Base-by-base conservation (phyloP, 1,140 invertebrate species). In the Diabrotica undecimpunctata region DNA sequence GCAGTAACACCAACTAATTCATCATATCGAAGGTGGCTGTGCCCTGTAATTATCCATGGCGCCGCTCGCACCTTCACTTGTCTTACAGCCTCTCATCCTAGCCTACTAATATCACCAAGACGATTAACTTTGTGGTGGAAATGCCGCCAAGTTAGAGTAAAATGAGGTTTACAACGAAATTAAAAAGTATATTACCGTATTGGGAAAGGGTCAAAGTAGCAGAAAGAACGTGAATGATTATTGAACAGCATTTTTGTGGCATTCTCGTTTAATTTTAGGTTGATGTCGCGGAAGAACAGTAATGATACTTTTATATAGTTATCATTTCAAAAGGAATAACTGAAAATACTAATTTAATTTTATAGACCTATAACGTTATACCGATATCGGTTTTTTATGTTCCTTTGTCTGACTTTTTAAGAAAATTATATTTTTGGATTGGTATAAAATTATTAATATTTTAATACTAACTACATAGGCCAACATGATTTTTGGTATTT, bases 11-110 rank as follows among this genome's bases (percentile, higher is more conserved):
- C 62, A 65, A 64, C 68, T 70, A 70, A 70, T 70, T 70, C 66
- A 70, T 70, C 68, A 70, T 70, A 62, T 62, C 61, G 61, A 51
- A 62, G 62, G 58, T 63, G 60, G 63, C 50, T 39, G 56, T 53
- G 68, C 66, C 68, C 66, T 70, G 68, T 70, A 65, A 68, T 70
- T 70, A 70, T 61, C 58, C 9, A 5, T 13, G 54, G 56, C 35
- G 66, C 66, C 66, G 66, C 62, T 68, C 66, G 66, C 66, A 68
- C 66, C 66, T 65, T 64, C 65, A 66, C 58, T 65, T 65, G 64
- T 55, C 52, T 65, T 52, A 14, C 53, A 51, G 39, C 25, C 54
- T 46, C 41, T 46, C 62, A 41, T 53, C 62, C 35, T 37, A 39
- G 56, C 54, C 54, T 60, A 61, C 58, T 54, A 61, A 61, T 65